These are phyloP conservation scores for Sebastes taczanowskii DNA, from an alignment of 2,797 vertebrate genomes.

Conservation along the genomic window DNA sequence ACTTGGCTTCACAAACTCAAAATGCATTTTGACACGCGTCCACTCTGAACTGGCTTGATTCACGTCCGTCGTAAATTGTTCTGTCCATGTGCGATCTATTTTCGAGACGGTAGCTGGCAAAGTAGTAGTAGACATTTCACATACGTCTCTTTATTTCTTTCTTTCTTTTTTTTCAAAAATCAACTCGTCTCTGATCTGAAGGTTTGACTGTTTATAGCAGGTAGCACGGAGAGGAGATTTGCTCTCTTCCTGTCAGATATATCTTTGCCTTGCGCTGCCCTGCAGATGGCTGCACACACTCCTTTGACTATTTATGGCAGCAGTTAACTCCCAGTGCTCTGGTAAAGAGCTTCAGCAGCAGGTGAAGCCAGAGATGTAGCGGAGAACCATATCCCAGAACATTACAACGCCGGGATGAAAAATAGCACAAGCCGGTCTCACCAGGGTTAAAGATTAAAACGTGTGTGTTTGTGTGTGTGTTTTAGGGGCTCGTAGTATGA, in stretches of 20 bases:
- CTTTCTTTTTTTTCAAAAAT: slow-evolving; percentile 26
- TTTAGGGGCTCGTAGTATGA: slow-evolving; percentile 42
- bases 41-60: not conserved
- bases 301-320: slow-evolving; percentile 76
- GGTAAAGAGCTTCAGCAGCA: slow-evolving; percentile 81
- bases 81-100: slow-evolving; percentile 26
- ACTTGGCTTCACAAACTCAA: not conserved
- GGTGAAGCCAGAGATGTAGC: slow-evolving; percentile 73
- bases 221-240: slow-evolving; percentile 62
- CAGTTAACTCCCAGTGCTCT: slow-evolving; percentile 76
- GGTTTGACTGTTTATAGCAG: slow-evolving; percentile 57
- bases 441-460: slow-evolving; percentile 66
- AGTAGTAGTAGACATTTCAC: slow-evolving; percentile 30
- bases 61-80: slow-evolving; percentile 5
- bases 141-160: slow-evolving; percentile 21
- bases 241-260: slow-evolving; percentile 69
- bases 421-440: slow-evolving; percentile 57
- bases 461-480: slow-evolving; percentile 48
- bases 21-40: not conserved
- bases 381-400: slow-evolving; percentile 64
- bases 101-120: slow-evolving; percentile 30
- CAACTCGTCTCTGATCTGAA: slow-evolving; percentile 42
- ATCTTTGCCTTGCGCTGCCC: slow-evolving; percentile 62
- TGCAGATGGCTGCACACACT: slow-evolving; percentile 56
- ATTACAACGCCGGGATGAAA: slow-evolving; percentile 67